phyloP scores from a whole-genome alignment of 2,888 invertebrate genomes.

The Eristalis pertinax region DNA sequence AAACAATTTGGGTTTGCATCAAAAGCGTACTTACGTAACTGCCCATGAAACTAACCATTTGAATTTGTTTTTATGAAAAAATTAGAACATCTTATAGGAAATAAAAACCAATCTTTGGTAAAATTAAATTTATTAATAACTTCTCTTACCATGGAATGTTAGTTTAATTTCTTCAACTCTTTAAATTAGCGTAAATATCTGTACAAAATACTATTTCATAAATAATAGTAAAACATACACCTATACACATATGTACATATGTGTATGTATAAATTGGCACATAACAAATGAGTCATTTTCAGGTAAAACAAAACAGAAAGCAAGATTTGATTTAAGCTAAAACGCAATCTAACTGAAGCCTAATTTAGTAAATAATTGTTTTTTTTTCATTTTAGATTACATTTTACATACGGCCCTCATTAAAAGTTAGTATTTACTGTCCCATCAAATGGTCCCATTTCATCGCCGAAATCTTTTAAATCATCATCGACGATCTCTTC shows the following conservation, averaged over 20 bases:
- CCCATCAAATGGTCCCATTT: conserved; percentile 82
- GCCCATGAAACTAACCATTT: no score
- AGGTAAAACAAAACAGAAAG: conserved; percentile 46
- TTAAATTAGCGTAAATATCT: conserved; percentile 54
- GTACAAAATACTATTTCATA: conserved; percentile 56
- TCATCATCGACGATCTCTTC: conserved; percentile 79
- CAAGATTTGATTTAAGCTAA: conserved; percentile 22
- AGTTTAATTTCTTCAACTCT: conserved; percentile 48
- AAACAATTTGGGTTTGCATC: no score
- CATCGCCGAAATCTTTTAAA: conserved; percentile 84
- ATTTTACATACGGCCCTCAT: background rate
- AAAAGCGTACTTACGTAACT: no score
- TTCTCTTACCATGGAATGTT: conserved; percentile 66
- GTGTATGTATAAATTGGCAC: conserved; percentile 29
- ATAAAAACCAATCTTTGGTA: background rate
- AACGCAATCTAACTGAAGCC: conserved; percentile 11
- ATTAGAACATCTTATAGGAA: background rate
- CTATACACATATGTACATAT: background rate
- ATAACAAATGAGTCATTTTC: conserved; percentile 52
- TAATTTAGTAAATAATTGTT: background rate
- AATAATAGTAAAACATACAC: conserved; percentile 39
- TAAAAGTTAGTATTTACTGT: conserved; percentile 76
- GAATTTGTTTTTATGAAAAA: no score
- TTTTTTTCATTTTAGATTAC: conserved; percentile 13
- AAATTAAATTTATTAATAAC: conserved; percentile 23